phyloP scores from a whole-genome alignment of 1,140 invertebrate species.

The Panagrolaimus sp. region DNA sequence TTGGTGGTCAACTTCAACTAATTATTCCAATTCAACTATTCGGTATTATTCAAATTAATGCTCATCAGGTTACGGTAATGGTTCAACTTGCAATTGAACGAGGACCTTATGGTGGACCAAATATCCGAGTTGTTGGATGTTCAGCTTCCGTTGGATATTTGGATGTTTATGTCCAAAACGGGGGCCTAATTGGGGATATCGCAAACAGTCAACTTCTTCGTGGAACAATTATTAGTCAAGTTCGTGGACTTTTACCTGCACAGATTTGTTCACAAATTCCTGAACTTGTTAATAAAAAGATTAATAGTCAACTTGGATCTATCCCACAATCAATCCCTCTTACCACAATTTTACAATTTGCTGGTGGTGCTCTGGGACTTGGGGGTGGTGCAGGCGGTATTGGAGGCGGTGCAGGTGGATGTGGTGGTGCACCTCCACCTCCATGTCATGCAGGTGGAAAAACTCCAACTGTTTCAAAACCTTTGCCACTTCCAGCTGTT shows the following conservation, averaged over 20 bases:
- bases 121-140: constrained; percentile 43
- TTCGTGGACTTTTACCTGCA: constrained; percentile 47
- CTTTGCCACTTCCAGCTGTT: constrained; percentile 6
- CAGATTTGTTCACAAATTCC: constrained; percentile 49
- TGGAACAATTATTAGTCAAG: constrained; percentile 41
- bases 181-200: constrained; percentile 55
- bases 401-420: too few relatives aligned
- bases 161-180: constrained; percentile 57
- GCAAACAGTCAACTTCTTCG: constrained; percentile 52
- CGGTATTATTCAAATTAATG: constrained; percentile 56
- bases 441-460: neutral
- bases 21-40: constrained; percentile 51
- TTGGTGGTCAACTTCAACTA: constrained; percentile 53
- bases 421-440: constrained; percentile 23
- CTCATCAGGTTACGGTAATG: constrained; percentile 40
- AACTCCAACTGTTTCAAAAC: neutral
- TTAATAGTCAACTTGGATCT: constrained; percentile 47
- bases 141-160: constrained; percentile 47
- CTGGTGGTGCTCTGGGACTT: constrained; percentile 27
- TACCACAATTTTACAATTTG: constrained; percentile 35
- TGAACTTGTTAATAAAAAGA: constrained; percentile 45
- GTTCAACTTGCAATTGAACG: constrained; percentile 48
- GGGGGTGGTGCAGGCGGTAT: constrained; percentile 17
- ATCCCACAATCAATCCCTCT: constrained; percentile 51
- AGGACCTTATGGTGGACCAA: constrained; percentile 36